These are phyloP conservation scores for Corythaeola cristata DNA, from an alignment of 2,113 vertebrate species.

Conservation along the genomic window DNA sequence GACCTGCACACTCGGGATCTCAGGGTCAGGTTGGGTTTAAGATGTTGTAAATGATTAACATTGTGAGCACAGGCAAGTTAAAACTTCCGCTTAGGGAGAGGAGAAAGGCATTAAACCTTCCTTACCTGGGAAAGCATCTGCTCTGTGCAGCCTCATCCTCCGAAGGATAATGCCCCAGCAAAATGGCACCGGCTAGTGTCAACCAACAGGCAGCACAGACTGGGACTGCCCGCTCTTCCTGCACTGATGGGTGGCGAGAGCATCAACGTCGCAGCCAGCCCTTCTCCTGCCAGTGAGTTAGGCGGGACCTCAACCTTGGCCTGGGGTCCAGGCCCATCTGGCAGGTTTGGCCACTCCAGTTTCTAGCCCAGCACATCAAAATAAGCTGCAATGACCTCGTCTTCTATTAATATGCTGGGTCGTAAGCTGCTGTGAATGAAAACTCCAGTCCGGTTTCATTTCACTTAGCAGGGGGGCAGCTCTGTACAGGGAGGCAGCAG, in stretches of 20 bases:
- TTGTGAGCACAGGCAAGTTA: not conserved
- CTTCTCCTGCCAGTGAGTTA: not conserved
- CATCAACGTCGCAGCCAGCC: not conserved
- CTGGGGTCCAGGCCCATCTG: not conserved
- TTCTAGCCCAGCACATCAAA: not conserved
- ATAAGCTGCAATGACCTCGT: accelerated
- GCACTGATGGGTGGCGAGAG: accelerated
- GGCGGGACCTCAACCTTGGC: not conserved
- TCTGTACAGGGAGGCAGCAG: not conserved
- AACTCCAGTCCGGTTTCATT: not conserved
- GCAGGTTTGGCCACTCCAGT: not conserved
- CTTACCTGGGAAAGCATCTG: not conserved
- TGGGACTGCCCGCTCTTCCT: not conserved
- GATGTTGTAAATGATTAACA: slow-evolving; percentile 11
- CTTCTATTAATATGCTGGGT: not conserved
- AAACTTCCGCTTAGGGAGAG: not conserved
- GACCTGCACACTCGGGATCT: not conserved
- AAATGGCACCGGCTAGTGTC: not conserved
- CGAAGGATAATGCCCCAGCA: not conserved
- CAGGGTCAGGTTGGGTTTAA: not conserved
- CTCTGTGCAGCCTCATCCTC: not conserved
- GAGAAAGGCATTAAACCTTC: not conserved
- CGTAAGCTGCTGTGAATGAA: not conserved
- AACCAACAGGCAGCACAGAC: not conserved
- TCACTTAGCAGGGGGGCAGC: not conserved